Percentiles rank a stretch among this genome's conserved stretches.
These are phyloP conservation scores for Hypothenemus hampei DNA, from an alignment of 1,140 invertebrate genomes.

Conservation along the genomic window DNA sequence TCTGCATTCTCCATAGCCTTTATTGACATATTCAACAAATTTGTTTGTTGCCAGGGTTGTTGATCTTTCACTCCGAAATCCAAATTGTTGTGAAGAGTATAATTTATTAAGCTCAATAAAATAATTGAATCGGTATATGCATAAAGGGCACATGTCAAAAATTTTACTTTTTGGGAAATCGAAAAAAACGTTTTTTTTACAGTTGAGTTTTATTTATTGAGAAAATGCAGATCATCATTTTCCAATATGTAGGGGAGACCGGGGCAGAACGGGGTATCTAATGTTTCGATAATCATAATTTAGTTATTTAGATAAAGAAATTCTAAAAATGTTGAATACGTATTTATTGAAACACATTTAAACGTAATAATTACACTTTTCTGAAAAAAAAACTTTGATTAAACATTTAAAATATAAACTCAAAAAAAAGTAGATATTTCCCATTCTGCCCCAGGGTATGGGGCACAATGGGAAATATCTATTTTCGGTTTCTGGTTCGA, in stretches of 20 bases:
- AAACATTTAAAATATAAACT: not conserved
- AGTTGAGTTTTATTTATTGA: too few species aligned
- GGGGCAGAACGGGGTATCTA: conserved; percentile 13
- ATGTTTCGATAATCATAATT: not conserved
- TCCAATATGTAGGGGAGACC: conserved; percentile 1
- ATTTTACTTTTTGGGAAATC: too few species aligned
- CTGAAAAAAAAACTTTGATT: conserved; percentile 2
- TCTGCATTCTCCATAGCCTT: too few species aligned
- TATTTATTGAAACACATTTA: conserved; percentile 1
- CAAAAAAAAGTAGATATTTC: not conserved
- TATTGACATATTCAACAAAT: too few species aligned
- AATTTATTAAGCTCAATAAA: too few species aligned
- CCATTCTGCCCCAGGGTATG: not conserved
- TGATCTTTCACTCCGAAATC: too few species aligned
- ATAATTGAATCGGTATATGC: too few species aligned
- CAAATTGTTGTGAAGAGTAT: too few species aligned
- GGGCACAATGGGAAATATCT: not conserved
- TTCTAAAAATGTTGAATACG: not conserved
- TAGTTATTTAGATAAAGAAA: conserved; percentile 1
- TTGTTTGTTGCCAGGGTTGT: too few species aligned
- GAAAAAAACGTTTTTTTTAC: too few species aligned
- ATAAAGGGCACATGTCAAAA: too few species aligned
- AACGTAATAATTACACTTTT: conserved; percentile 1
- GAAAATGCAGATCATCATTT: too few species aligned
- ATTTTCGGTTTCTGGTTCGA: conserved; percentile 6